phyloP scores from a whole-genome alignment of 2,797 vertebrate genomes.

The Thunnus albacares region DNA sequence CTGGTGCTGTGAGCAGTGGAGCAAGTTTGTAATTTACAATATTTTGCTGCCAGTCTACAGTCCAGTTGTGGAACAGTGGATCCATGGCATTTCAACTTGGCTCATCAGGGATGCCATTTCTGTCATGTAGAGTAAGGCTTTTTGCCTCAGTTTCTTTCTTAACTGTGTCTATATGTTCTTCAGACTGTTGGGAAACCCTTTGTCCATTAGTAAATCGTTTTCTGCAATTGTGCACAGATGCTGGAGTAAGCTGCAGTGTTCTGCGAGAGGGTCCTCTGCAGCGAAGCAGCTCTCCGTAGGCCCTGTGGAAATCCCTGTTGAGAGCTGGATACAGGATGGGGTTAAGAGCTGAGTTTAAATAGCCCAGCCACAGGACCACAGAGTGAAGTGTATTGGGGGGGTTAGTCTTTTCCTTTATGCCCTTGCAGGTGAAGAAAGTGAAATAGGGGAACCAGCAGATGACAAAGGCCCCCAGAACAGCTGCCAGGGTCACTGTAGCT shows the following conservation, averaged over 20 bases:
- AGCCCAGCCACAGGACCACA: constrained; percentile 91
- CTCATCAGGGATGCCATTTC: constrained; percentile 51
- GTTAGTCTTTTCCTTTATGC: constrained; percentile 80
- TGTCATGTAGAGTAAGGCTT: constrained; percentile 14
- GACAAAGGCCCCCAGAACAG: constrained; percentile 92
- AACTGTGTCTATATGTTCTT: constrained; percentile 20
- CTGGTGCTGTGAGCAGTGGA: constrained; percentile 4
- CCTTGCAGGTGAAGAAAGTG: constrained; percentile 90
- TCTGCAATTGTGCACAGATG: constrained; percentile 27
- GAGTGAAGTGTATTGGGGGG: constrained; percentile 73
- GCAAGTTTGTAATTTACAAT: constrained; percentile 15
- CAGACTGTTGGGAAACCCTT: constrained; percentile 34
- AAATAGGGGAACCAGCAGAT: constrained; percentile 98
- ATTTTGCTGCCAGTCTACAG: constrained; percentile 8
- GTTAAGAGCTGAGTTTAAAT: constrained; percentile 93
- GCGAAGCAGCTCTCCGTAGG: constrained; percentile 84
- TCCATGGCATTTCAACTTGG: constrained; percentile 44
- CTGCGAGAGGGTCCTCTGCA: constrained; percentile 54
- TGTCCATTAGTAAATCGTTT: constrained; percentile 45
- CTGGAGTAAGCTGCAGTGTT: constrained; percentile 26
- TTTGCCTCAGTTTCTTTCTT: constrained; percentile 49
- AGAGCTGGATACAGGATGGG: constrained; percentile 94
- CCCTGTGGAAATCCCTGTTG: constrained; percentile 91
- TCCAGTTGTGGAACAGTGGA: constrained; percentile 14
- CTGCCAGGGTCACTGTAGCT: constrained; percentile 92